phyloP scores from a whole-genome alignment of 1,140 invertebrate species.

The Sinonovacula constricta region DNA sequence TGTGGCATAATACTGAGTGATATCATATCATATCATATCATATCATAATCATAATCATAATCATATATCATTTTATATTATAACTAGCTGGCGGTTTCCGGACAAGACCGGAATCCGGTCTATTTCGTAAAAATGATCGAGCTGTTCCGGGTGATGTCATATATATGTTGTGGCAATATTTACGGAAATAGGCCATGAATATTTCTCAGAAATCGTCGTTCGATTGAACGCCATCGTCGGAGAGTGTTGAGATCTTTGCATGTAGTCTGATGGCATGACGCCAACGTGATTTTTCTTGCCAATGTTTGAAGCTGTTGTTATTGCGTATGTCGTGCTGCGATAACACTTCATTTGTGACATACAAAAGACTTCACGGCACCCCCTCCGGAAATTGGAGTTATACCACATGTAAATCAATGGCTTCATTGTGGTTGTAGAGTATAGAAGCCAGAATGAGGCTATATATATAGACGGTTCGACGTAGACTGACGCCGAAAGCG shows the following conservation, averaged over 20 bases:
- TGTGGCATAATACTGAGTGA: no score
- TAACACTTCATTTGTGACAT: slow-evolving; percentile 74
- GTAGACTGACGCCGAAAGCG: background rate
- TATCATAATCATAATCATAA: no score
- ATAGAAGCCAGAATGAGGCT: slow-evolving; percentile 49
- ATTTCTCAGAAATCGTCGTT: slow-evolving; percentile 46
- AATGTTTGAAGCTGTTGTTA: slow-evolving; percentile 66
- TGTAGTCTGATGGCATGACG: slow-evolving; percentile 38
- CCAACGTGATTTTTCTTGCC: slow-evolving; percentile 71
- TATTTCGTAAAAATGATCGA: no score
- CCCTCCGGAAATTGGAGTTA: slow-evolving; percentile 73
- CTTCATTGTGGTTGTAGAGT: slow-evolving; percentile 53
- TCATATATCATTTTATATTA: no score
- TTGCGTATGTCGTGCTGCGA: slow-evolving; percentile 67
- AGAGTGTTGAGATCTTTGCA: background rate
- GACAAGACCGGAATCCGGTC: no score
- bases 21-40: no score
- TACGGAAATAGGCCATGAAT: slow-evolving; percentile 56
- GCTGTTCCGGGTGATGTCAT: no score
- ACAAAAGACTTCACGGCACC: slow-evolving; percentile 71
- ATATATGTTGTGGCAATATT: slow-evolving; percentile 29
- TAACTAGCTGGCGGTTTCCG: no score
- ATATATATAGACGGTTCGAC: slow-evolving; percentile 54
- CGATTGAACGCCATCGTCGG: slow-evolving; percentile 57
- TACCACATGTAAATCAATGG: slow-evolving; percentile 66